Evolutionary conservation across 2,888 invertebrate species (phyloP).

Genomic region (Rhodophaea formosa): DNA sequence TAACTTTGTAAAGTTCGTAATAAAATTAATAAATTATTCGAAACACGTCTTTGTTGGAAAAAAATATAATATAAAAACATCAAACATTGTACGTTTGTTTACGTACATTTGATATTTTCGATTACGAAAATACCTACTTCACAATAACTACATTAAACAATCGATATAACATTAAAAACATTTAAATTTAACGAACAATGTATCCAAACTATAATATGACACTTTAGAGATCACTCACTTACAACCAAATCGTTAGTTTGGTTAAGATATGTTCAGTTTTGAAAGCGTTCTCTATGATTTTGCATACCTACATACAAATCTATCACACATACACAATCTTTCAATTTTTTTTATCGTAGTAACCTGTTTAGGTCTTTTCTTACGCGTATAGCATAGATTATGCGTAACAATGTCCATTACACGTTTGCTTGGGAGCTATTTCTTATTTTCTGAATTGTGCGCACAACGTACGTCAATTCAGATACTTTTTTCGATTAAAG

Average conservation of each 20-base stretch:
- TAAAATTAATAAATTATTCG: too few relatives aligned
- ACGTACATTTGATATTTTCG: background rate
- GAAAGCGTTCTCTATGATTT: conserved; percentile 24
- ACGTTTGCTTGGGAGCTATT: too few relatives aligned
- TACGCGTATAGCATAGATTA: too few relatives aligned
- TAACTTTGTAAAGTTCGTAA: too few relatives aligned
- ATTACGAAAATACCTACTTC: background rate
- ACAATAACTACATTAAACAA: conserved; percentile 9
- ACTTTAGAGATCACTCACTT: conserved; percentile 26
- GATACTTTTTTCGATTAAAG: too few relatives aligned
- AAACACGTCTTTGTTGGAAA: background rate
- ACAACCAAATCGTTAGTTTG: conserved; percentile 24
- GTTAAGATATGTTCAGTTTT: conserved; percentile 28
- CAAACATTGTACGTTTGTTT: background rate
- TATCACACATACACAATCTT: too few relatives aligned
- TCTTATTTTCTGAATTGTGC: too few relatives aligned
- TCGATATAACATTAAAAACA: conserved; percentile 48
- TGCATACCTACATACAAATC: too few relatives aligned
- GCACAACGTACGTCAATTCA: too few relatives aligned
- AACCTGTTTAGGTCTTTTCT: too few relatives aligned
- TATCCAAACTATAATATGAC: conserved; percentile 39
- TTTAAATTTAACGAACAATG: conserved; percentile 38
- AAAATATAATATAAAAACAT: background rate
- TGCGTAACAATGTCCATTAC: too few relatives aligned
- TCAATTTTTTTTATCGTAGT: too few relatives aligned